Base-by-base conservation (phyloP, 1,140 invertebrate species). In the Kradibia gibbosae region DNA sequence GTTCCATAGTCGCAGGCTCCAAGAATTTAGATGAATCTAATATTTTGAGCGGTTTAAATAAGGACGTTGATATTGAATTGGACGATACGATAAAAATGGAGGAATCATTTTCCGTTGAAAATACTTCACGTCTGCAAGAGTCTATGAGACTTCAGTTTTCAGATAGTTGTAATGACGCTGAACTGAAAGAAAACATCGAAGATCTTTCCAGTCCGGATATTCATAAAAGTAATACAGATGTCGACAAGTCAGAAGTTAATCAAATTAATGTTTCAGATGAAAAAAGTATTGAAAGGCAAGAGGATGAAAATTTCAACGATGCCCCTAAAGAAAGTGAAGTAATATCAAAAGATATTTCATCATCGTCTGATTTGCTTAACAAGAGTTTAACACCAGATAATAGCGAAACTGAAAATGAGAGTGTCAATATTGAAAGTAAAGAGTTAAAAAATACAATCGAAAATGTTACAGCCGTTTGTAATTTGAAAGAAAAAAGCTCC, bases 51-150 rank as follows among this genome's bases (percentile, higher is more conserved):
- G 15, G 22, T 55, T 76, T 31, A 7, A 39, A 60, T 28, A 86
- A 83, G 48, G 62, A 78, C 10, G 22, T 22, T 22, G 50, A 65
- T 25, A 5, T 62, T 17, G 76, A 74, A 50, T 67, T 82, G 28
- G 81, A 82, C 10, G 81, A 82, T 36, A 78, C 81, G 1, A 13
- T 82, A 3, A 79, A 78, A 67, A 82, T 82, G 81, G 81, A 78
- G 3, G 76, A 79, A 67, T 74, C 76, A 8, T 82, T 82, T 45
- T 82, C 81, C 1, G 8, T 67, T 22, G 75, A 78, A 74, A 82
- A 82, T 79, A 82, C 81, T 50, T 82, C 81, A 31, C 50, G 71
- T 4, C 17, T 81, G 4, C 25, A 28, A 48, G 34, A 70, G 31
- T 76, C 80, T 15, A 39, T 28, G 34, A 67, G 0, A 10, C 50